These are phyloP conservation scores for Psylliodes chrysocephalus DNA, from an alignment of 2,888 invertebrate genomes.

Conservation along the genomic window DNA sequence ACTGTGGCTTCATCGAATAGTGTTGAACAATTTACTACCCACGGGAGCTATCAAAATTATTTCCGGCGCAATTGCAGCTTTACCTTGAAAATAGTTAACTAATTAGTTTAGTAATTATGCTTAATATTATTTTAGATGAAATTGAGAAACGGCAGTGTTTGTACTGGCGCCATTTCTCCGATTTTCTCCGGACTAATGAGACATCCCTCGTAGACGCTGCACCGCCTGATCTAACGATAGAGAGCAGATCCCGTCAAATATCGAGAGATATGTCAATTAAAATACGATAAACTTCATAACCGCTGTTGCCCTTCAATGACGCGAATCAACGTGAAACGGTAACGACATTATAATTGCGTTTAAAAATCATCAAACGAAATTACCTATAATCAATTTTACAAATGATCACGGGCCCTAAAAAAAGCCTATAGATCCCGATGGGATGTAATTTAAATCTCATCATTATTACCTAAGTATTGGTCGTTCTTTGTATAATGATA, in stretches of 20 bases:
- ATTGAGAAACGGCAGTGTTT: too few species aligned
- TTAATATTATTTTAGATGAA: too few species aligned
- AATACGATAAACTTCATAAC: constrained; percentile 43
- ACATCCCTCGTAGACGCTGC: too few species aligned
- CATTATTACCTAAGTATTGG: constrained; percentile 49
- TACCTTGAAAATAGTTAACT: too few species aligned
- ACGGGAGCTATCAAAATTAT: too few species aligned
- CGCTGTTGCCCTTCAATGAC: constrained; percentile 41
- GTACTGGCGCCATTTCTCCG: too few species aligned
- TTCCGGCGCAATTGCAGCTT: too few species aligned
- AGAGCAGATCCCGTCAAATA: constrained; percentile 9
- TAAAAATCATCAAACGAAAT: constrained; percentile 54
- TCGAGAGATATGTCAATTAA: constrained; percentile 44
- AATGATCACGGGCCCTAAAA: constrained; percentile 41
- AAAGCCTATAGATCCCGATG: constrained; percentile 43
- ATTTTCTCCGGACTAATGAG: too few species aligned
- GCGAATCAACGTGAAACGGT: constrained; percentile 38
- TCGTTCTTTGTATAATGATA: constrained; percentile 32
- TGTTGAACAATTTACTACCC: too few species aligned
- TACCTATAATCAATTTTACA: constrained; percentile 56
- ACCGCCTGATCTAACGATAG: not conserved
- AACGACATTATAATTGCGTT: constrained; percentile 54
- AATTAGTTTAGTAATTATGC: too few species aligned
- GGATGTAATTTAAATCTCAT: constrained; percentile 54
- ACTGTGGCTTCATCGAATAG: too few species aligned